These are phyloP conservation scores for Daubentonia madagascariensis DNA, from an alignment of 2,113 vertebrate genomes.

Conservation along the genomic window DNA sequence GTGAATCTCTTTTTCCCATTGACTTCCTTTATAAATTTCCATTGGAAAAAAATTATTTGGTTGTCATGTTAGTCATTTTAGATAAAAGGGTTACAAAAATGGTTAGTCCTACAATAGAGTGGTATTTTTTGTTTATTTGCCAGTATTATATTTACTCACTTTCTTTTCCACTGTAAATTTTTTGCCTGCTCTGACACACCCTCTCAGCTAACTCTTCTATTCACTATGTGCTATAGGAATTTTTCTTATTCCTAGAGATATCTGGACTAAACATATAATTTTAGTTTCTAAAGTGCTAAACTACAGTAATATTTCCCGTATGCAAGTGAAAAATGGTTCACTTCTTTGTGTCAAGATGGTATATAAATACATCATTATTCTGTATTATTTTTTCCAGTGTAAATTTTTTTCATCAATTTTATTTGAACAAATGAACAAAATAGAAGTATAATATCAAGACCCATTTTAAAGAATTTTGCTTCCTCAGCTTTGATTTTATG, in stretches of 20 bases:
- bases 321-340: background rate
- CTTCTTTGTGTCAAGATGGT: background rate
- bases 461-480: conserved; percentile 1
- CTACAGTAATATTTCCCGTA: background rate
- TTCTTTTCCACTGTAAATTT: background rate
- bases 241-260: background rate
- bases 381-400: background rate
- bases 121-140: conserved; percentile 3
- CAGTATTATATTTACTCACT: background rate
- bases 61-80: background rate
- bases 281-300: conserved; percentile 1
- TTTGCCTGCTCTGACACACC: background rate
- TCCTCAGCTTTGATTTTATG: conserved; percentile 31
- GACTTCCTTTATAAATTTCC: background rate
- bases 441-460: background rate
- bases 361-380: background rate
- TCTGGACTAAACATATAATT: background rate
- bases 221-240: background rate
- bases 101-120: background rate
- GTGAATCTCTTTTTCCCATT: background rate
- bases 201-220: background rate
- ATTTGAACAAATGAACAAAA: conserved; percentile 6
- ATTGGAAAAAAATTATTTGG: background rate
- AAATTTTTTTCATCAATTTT: background rate
- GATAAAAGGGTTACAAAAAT: conserved; percentile 3